A percentile compares a stretch with the other conserved stretches of the same genome.
phyloP scores from a whole-genome alignment of 2,888 invertebrate genomes.

The Entomobrya multifasciata region DNA sequence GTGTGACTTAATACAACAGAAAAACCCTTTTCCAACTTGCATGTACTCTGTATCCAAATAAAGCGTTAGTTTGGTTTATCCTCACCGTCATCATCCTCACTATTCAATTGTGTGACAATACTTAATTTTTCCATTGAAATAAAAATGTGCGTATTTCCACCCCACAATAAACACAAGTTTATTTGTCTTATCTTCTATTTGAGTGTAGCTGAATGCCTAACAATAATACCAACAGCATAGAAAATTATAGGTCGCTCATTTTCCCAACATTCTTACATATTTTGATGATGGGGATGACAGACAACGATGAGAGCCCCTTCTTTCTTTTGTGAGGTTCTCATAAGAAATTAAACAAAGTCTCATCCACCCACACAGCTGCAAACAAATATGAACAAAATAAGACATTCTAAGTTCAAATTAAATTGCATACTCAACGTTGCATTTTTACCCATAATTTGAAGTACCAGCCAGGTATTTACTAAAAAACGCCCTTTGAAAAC shows the following conservation, averaged over 20 bases:
- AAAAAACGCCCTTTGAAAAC: not conserved
- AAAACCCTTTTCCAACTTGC: no score
- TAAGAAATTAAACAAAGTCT: not conserved
- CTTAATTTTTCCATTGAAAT: not conserved
- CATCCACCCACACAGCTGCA: not conserved
- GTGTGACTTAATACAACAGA: no score
- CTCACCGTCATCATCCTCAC: no score
- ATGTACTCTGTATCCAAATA: no score
- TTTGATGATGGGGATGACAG: no score
- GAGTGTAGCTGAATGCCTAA: not conserved
- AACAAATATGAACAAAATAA: not conserved
- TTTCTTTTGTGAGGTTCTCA: conserved; percentile 35
- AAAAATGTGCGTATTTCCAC: not conserved
- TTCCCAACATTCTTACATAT: conserved; percentile 52
- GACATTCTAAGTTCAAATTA: no score
- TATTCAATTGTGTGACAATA: no score
- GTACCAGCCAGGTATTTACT: conserved; percentile 27
- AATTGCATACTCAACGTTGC: not conserved
- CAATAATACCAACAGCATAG: not conserved
- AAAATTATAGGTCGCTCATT: conserved; percentile 61
- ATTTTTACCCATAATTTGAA: not conserved
- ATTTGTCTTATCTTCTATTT: not conserved
- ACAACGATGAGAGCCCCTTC: conserved; percentile 17
- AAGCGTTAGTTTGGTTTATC: no score
- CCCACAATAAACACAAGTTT: not conserved